phyloP scores from a whole-genome alignment of 2,888 invertebrate genomes.

The Ichneumon xanthorius region DNA sequence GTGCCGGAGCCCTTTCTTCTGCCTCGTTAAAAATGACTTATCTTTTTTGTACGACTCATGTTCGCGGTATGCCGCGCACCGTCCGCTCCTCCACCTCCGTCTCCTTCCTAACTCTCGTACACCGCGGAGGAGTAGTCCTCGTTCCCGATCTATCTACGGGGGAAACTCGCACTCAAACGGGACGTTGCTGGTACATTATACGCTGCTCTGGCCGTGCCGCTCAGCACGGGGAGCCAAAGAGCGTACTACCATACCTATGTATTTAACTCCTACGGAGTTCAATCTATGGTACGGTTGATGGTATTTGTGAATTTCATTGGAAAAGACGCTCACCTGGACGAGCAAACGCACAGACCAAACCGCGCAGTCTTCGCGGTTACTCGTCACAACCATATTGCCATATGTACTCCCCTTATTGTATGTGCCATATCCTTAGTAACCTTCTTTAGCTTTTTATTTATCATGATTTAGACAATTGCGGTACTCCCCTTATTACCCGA shows the following conservation, averaged over 20 bases:
- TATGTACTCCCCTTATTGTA: background rate
- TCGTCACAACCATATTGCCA: background rate
- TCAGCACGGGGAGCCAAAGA: conserved; percentile 8
- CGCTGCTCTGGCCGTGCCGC: conserved; percentile 26
- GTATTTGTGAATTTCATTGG: conserved; percentile 10
- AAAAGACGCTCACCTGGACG: background rate
- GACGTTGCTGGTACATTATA: conserved; percentile 36
- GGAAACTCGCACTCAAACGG: conserved; percentile 52
- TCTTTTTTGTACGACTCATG: conserved; percentile 71
- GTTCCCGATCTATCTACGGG: conserved; percentile 61
- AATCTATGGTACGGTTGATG: background rate
- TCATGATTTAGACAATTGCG: too few relatives aligned
- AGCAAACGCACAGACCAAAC: background rate
- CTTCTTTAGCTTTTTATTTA: too few relatives aligned
- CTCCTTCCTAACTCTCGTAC: conserved; percentile 43
- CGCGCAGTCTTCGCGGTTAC: background rate
- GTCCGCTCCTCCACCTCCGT: conserved; percentile 25
- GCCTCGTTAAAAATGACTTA: conserved; percentile 80
- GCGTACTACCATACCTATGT: conserved; percentile 29
- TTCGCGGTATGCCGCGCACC: conserved; percentile 69
- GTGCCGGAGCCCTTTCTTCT: conserved; percentile 64
- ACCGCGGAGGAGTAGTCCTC: conserved; percentile 34
- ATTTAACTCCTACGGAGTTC: background rate
- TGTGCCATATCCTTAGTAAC: too few relatives aligned
- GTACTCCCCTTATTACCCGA: too few relatives aligned